Evolutionary conservation across 1,140 invertebrate species (phyloP).

Genomic region (Argopecten irradians): DNA sequence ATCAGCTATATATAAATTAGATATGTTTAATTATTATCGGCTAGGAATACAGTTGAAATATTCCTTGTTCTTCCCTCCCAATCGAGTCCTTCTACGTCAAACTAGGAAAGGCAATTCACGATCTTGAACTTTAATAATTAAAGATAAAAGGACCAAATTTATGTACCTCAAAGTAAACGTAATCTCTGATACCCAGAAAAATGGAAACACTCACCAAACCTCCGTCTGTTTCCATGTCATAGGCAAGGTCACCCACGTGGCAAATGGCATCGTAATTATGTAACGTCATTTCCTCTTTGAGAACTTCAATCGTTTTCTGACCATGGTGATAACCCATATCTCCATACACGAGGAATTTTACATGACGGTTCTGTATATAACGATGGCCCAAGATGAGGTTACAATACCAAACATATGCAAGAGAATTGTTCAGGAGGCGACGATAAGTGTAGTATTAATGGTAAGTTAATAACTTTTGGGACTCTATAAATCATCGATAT

Average conservation of each 20-base stretch:
- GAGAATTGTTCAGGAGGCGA: too few relatives aligned
- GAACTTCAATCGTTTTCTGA: conserved; percentile 49
- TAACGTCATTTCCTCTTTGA: conserved; percentile 56
- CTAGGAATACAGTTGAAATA: background rate
- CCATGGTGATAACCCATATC: conserved; percentile 84
- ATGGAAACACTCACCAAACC: conserved; percentile 35
- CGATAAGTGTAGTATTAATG: too few relatives aligned
- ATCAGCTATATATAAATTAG: background rate
- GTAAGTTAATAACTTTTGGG: too few relatives aligned
- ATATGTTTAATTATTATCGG: background rate
- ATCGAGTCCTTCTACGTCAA: background rate
- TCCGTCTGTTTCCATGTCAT: conserved; percentile 69
- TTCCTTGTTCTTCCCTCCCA: background rate
- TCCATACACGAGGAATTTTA: conserved; percentile 88
- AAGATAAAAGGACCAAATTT: background rate
- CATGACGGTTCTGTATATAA: conserved; percentile 57
- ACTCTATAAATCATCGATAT: too few relatives aligned
- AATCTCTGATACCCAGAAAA: background rate
- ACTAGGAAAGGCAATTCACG: background rate
- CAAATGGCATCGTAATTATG: conserved; percentile 81
- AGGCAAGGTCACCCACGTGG: conserved; percentile 84
- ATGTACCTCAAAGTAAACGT: background rate
- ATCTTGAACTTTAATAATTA: background rate
- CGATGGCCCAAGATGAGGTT: too few relatives aligned
- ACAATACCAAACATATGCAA: too few relatives aligned